phyloP scores from a whole-genome alignment of 2,888 invertebrate species.

The Amiota communis region DNA sequence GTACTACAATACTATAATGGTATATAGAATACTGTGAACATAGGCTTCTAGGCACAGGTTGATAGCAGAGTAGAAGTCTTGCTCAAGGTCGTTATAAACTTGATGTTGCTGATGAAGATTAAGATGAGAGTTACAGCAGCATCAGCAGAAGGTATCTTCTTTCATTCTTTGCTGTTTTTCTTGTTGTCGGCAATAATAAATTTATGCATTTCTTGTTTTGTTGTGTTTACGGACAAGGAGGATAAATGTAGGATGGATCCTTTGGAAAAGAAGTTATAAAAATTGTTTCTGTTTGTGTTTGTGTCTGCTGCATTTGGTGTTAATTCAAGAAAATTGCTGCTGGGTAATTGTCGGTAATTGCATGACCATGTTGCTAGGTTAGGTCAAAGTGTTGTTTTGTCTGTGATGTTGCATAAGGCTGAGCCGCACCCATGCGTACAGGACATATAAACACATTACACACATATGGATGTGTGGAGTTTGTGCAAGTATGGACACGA shows the following conservation, averaged over 20 bases:
- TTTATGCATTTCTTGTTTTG: constrained; percentile 50
- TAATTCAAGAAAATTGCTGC: constrained; percentile 61
- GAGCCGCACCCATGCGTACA: not conserved
- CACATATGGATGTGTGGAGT: not conserved
- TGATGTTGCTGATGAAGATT: constrained; percentile 9
- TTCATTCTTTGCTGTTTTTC: not conserved
- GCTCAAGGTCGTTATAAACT: not conserved
- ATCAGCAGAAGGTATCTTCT: not conserved
- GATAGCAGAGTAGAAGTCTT: too few species aligned
- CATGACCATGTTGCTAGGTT: constrained; percentile 42
- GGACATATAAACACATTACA: not conserved
- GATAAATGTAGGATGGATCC: not conserved
- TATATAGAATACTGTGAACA: too few species aligned
- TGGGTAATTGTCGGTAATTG: constrained; percentile 60
- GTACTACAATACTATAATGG: too few species aligned
- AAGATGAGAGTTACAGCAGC: constrained; percentile 6
- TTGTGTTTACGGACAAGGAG: constrained; percentile 21
- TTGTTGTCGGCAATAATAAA: constrained; percentile 54
- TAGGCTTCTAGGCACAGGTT: too few species aligned
- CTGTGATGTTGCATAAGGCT: not conserved
- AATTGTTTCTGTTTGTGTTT: constrained; percentile 36
- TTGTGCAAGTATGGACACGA: not conserved
- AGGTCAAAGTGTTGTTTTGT: not conserved
- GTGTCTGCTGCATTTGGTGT: constrained; percentile 49
- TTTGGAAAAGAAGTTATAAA: constrained; percentile 55